Base-by-base conservation (phyloP, 2,797 vertebrate species). In the Orientallactaga sibirica region DNA sequence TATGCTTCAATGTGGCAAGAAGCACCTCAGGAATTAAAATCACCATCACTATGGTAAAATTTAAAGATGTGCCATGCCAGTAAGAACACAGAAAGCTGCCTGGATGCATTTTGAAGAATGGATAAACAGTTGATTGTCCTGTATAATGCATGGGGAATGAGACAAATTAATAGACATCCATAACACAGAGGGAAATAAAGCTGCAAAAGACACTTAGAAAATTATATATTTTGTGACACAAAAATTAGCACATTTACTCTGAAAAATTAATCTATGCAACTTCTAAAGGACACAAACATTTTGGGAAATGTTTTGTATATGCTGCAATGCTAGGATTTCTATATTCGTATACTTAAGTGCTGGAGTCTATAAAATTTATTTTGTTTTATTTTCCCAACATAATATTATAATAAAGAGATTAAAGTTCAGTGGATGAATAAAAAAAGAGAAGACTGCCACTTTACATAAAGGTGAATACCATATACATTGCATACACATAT, bases 291-390 rank as follows among this genome's bases (percentile, higher is more conserved):
- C 15, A 71, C 71, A 90, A 48, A 64, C 22, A 37, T 81, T 83
- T 37, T 67, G 81, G 43, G n/a, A 90, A 91, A 91, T 84, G 74
- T 68, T 73, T 95, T 90, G n/a, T 52, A 58, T 83, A 71, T 64
- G 12, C 19, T 67, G 5, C 88, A 84, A 91, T 75, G 27, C 8
- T 58, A 22, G 7, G 19, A 86, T 90, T 90, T 83, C 33, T 82
- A 64, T 18, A 84, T n/a, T 24, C 43, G 29, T 67, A 78, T 92
- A 25, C 10, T 29, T 55, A 37, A 82, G 11, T 52, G 16, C 3
- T 67, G 48, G 16, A 16, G 9, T 88, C 90, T 79, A 86, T 64
- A 78, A 92, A 91, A 81, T 25, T 25, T 3, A n/a, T 61, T 29
- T 41, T 82, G 37, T 24, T 55, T 48, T 7, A 24, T 70, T 22